Percentiles rank a stretch among this genome's conserved stretches.
These are phyloP conservation scores for Brenthis daphne DNA, from an alignment of 2,888 invertebrate species.

Conservation along the genomic window DNA sequence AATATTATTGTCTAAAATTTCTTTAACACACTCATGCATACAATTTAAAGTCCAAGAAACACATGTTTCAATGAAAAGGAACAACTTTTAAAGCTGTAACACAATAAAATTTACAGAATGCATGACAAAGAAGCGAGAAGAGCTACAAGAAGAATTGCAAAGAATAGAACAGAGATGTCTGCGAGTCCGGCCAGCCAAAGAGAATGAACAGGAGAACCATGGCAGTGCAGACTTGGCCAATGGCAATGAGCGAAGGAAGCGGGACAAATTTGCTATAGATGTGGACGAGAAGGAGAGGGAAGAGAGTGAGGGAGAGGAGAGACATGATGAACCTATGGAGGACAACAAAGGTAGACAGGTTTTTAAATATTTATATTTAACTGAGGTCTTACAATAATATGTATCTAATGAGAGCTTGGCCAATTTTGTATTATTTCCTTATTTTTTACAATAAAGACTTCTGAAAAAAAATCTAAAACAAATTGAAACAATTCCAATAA, in stretches of 20 bases:
- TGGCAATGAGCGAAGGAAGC: conserved; percentile 52
- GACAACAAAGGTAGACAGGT: conserved; percentile 34
- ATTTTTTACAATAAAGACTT: too few relatives aligned
- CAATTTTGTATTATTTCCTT: too few relatives aligned
- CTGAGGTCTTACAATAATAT: too few relatives aligned
- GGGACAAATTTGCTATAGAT: conserved; percentile 72
- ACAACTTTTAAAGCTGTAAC: too few relatives aligned
- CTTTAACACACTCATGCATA: too few relatives aligned
- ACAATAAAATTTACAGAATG: conserved; percentile 68
- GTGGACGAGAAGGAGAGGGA: conserved; percentile 73
- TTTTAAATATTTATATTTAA: not conserved
- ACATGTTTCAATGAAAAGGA: too few relatives aligned
- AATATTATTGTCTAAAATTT: too few relatives aligned
- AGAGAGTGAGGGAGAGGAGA: conserved; percentile 60
- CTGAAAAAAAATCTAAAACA: too few relatives aligned
- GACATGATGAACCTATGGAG: conserved; percentile 36
- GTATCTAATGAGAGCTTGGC: too few relatives aligned
- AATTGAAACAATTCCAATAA: not conserved
- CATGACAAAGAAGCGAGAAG: conserved; percentile 84
- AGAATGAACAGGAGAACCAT: conserved; percentile 48
- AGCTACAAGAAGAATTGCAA: conserved; percentile 84
- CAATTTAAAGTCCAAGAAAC: too few relatives aligned
- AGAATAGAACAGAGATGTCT: conserved; percentile 83
- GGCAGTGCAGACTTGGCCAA: conserved; percentile 39
- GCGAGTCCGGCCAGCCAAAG: conserved; percentile 61